These are phyloP conservation scores for Caenorhabditis sp. DNA, from an alignment of 2,888 invertebrate species.

Conservation along the genomic window DNA sequence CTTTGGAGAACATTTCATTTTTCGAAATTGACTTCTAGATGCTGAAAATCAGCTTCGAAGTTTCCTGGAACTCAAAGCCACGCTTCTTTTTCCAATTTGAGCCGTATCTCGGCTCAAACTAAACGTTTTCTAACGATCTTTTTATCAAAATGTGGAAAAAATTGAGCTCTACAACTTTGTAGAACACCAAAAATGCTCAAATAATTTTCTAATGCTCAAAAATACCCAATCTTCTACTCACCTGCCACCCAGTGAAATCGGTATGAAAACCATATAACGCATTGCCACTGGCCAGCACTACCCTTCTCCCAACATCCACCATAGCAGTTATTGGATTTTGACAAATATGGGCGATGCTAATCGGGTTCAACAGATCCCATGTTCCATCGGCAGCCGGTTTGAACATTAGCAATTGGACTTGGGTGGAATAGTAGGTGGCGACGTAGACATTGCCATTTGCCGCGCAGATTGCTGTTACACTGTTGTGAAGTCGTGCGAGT, in stretches of 20 bases:
- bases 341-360: conserved; percentile 43
- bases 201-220: too few species aligned
- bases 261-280: conserved; percentile 32
- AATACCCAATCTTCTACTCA: not conserved
- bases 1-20: too few species aligned
- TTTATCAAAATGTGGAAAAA: not conserved
- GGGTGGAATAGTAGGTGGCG: conserved; percentile 36
- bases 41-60: too few species aligned
- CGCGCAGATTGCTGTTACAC: conserved; percentile 49
- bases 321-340: conserved; percentile 35
- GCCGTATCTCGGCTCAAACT: not conserved
- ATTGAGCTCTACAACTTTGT: too few species aligned
- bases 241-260: conserved; percentile 30
- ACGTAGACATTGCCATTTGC: conserved; percentile 43
- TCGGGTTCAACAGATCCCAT: conserved; percentile 60
- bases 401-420: conserved; percentile 35
- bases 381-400: conserved; percentile 42
- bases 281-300: conserved; percentile 46
- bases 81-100: too few species aligned
- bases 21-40: too few species aligned
- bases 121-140: not conserved
- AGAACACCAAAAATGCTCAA: not conserved
- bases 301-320: conserved; percentile 38
- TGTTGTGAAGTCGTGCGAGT: conserved; percentile 47
- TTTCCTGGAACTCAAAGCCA: too few species aligned